Percentiles rank a stretch among this genome's conserved stretches.
These are phyloP conservation scores for Numida meleagris DNA, from an alignment of 2,113 vertebrate genomes.

Conservation along the genomic window DNA sequence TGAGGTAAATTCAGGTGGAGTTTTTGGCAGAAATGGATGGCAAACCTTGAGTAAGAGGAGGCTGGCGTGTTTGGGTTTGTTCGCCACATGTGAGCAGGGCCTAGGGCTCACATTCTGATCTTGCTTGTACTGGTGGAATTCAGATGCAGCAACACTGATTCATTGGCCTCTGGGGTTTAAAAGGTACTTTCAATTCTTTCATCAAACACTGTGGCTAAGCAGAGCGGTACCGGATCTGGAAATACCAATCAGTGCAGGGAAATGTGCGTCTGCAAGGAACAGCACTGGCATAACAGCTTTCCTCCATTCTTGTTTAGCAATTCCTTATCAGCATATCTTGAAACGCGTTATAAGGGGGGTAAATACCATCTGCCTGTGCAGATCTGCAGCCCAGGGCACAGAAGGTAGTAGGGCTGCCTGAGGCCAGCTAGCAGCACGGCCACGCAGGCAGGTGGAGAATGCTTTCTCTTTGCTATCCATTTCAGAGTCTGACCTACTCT, in stretches of 20 bases:
- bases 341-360: accelerated
- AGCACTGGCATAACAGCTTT: not conserved
- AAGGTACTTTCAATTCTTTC: not conserved
- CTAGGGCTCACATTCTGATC: conserved; percentile 7
- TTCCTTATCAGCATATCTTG: not conserved
- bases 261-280: not conserved
- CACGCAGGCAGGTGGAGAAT: not conserved
- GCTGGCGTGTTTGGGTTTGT: conserved; percentile 14
- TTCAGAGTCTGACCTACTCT: not conserved
- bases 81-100: conserved; percentile 50
- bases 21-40: not conserved
- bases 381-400: not conserved
- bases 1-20: not conserved
- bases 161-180: not conserved
- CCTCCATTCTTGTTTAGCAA: not conserved
- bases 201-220: not conserved
- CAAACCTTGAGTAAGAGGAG: not conserved
- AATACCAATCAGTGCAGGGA: not conserved
- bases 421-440: not conserved
- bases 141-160: not conserved
- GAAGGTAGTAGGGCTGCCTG: accelerated
- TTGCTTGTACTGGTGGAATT: conserved; percentile 19
- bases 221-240: not conserved
- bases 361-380: not conserved
- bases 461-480: not conserved